These are phyloP conservation scores for Caprella mutica DNA, from an alignment of 2,888 invertebrate genomes.

Conservation along the genomic window DNA sequence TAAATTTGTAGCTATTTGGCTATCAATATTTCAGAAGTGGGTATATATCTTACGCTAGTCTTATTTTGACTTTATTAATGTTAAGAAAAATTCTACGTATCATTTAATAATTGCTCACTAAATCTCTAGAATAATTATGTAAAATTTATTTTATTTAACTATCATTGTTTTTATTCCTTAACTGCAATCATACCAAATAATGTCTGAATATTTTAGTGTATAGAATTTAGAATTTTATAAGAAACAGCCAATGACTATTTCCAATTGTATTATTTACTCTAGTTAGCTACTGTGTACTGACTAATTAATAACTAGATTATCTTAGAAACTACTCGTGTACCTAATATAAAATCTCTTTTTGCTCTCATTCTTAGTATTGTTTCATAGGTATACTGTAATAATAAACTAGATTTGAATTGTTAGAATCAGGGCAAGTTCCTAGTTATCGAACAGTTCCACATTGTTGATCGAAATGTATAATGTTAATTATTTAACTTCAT, in stretches of 20 bases:
- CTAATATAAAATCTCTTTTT: not conserved
- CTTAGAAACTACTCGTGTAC: not conserved
- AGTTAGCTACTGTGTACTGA: not conserved
- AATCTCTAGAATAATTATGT: not conserved
- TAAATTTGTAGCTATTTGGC: constrained; percentile 2
- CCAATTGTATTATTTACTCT: not conserved
- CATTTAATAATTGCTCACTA: not conserved
- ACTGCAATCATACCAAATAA: not conserved
- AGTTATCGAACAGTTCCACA: no score
- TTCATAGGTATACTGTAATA: no score
- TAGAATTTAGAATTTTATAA: not conserved
- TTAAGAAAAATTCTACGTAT: not conserved
- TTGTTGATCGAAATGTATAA: no score
- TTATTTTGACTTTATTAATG: not conserved
- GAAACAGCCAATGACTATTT: not conserved
- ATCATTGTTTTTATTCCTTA: not conserved
- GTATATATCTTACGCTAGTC: not conserved
- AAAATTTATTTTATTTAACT: not conserved
- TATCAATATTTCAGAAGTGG: not conserved
- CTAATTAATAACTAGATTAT: not conserved
- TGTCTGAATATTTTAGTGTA: not conserved
- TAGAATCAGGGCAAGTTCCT: no score
- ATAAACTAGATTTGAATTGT: no score
- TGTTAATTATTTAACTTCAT: no score
- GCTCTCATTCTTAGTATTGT: not conserved